These are phyloP conservation scores for Catocala sponsa DNA, from an alignment of 2,888 invertebrate species.

Conservation along the genomic window DNA sequence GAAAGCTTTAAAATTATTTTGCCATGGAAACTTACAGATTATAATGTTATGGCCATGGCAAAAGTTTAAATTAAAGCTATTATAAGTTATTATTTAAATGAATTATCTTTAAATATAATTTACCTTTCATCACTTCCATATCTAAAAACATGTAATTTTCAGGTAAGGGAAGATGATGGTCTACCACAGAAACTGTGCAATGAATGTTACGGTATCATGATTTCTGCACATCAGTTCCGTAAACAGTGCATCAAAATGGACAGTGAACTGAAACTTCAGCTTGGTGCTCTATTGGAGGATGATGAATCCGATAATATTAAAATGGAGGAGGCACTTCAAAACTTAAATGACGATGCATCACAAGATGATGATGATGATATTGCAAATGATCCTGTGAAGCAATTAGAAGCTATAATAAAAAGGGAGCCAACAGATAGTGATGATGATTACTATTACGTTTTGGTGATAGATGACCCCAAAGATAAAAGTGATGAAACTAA, in stretches of 20 bases:
- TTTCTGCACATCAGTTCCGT: slow-evolving; percentile 77
- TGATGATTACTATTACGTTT: slow-evolving; percentile 83
- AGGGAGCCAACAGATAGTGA: slow-evolving; percentile 78
- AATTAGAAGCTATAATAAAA: slow-evolving; percentile 78
- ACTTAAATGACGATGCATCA: slow-evolving; percentile 12
- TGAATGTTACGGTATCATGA: slow-evolving; percentile 73
- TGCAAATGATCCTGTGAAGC: slow-evolving; percentile 74
- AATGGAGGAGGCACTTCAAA: slow-evolving; percentile 8
- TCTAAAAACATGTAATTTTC: slow-evolving; percentile 50
- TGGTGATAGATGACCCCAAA: slow-evolving; percentile 79
- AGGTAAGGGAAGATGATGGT: slow-evolving; percentile 78
- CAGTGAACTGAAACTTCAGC: slow-evolving; percentile 73
- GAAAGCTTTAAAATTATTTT: no score
- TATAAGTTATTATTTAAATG: no score
- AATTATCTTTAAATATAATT: no score
- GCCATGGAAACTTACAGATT: no score
- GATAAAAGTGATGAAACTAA: slow-evolving; percentile 48
- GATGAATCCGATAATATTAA: slow-evolving; percentile 41
- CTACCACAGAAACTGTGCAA: slow-evolving; percentile 79
- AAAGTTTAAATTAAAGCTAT: no score
- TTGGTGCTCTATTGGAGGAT: slow-evolving; percentile 62
- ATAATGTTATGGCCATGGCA: no score
- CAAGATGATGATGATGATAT: slow-evolving; percentile 60
- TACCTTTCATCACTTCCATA: neutral
- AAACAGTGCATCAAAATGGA: slow-evolving; percentile 83